phyloP scores from a whole-genome alignment of 2,888 invertebrate genomes.

The Criorhina ranunculi region DNA sequence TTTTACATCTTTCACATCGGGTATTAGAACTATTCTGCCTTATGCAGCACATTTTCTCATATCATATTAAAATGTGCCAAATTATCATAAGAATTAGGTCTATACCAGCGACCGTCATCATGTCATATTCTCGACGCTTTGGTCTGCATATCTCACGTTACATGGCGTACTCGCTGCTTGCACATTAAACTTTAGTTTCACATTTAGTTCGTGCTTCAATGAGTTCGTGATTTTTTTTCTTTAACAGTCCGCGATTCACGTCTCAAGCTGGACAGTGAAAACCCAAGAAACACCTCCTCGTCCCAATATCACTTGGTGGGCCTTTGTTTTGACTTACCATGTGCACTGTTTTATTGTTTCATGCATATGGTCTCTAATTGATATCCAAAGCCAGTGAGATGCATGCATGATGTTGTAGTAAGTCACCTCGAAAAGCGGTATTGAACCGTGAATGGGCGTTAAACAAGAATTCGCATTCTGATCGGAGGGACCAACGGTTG shows the following conservation, averaged over 20 bases:
- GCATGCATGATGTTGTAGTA: conserved; percentile 59
- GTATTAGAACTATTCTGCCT: too few species aligned
- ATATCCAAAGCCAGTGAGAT: conserved; percentile 52
- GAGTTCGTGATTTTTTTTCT: conserved; percentile 44
- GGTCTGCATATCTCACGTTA: conserved; percentile 67
- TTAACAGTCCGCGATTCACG: conserved; percentile 6
- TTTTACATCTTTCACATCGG: too few species aligned
- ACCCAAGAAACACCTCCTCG: conserved; percentile 17
- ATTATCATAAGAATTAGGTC: conserved; percentile 61
- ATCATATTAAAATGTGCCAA: conserved; percentile 31
- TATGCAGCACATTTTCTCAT: conserved; percentile 28
- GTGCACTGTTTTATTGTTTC: conserved; percentile 38
- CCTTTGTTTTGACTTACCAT: conserved; percentile 14
- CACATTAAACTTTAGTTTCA: conserved; percentile 32
- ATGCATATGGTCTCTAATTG: conserved; percentile 50
- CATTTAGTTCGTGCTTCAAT: conserved; percentile 61
- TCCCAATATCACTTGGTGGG: conserved; percentile 3
- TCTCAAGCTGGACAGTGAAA: conserved; percentile 35
- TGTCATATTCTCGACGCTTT: conserved; percentile 51
- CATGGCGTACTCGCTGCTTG: conserved; percentile 8
- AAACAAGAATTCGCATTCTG: conserved; percentile 64
- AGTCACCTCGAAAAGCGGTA: conserved; percentile 64
- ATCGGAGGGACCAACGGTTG: neutral
- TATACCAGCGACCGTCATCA: conserved; percentile 44
- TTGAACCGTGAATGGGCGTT: conserved; percentile 66